phyloP scores from a whole-genome alignment of 2,797 vertebrate species.

The Clarias platycephalus region DNA sequence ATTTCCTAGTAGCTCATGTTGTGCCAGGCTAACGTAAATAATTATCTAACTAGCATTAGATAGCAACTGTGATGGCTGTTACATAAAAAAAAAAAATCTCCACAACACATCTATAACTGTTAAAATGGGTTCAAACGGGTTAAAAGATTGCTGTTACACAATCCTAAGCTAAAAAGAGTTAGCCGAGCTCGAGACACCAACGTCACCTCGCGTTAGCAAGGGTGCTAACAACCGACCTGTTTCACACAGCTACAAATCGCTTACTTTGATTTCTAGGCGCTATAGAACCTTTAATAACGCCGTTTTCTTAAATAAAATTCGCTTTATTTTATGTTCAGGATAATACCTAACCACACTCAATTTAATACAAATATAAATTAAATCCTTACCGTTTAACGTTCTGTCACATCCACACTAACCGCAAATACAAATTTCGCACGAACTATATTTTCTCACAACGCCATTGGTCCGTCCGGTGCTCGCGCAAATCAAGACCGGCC shows the following conservation, averaged over 20 bases:
- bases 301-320: background rate
- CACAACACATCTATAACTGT: background rate
- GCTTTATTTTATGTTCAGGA: background rate
- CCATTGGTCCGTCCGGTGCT: slow-evolving; percentile 62
- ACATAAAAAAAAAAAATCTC: too few species aligned
- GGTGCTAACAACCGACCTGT: background rate
- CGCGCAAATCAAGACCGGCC: background rate
- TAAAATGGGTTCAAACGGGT: too few species aligned
- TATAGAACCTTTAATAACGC: background rate
- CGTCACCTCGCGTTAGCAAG: background rate
- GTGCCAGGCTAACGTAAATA: background rate
- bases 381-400: slow-evolving; percentile 56
- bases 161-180: background rate
- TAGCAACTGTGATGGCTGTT: background rate
- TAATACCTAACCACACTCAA: background rate
- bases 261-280: background rate
- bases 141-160: background rate
- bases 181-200: background rate
- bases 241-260: background rate
- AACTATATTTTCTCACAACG: background rate
- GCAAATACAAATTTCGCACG: slow-evolving; percentile 69
- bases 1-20: background rate
- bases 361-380: background rate
- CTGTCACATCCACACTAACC: slow-evolving; percentile 42
- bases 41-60: background rate